Evolutionary conservation across 2,888 invertebrate genomes (phyloP).

Genomic region (Drosophila yooni): DNA sequence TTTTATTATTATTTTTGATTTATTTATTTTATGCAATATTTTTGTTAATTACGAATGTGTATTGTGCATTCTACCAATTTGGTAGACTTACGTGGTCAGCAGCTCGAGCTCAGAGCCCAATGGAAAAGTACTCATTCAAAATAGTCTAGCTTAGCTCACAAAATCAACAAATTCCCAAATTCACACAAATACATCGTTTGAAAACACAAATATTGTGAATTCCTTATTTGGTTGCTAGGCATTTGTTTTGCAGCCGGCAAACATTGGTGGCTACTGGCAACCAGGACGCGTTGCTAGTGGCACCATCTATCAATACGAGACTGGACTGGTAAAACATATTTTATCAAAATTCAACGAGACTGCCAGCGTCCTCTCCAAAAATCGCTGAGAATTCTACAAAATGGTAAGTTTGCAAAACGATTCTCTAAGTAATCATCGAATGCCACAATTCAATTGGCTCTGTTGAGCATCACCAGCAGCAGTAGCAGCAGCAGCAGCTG

Average conservation of each 20-base stretch:
- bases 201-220: conserved; percentile 16
- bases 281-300: conserved; percentile 10
- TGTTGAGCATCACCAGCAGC: neutral
- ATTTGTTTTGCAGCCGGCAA: conserved; percentile 8
- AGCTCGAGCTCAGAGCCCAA: neutral
- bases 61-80: neutral
- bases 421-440: conserved; percentile 10
- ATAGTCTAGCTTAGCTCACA: conserved; percentile 12
- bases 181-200: conserved; percentile 39
- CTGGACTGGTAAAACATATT: conserved; percentile 7
- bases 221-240: conserved; percentile 39
- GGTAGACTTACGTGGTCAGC: neutral
- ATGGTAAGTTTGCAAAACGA: conserved; percentile 41
- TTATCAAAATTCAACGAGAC: conserved; percentile 25
- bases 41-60: neutral
- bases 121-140: neutral
- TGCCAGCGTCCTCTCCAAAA: neutral
- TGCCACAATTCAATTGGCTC: neutral
- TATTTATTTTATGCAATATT: neutral
- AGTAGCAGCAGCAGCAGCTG: conserved; percentile 2
- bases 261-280: conserved; percentile 20
- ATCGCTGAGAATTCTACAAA: conserved; percentile 12
- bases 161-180: conserved; percentile 18
- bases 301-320: conserved; percentile 2
- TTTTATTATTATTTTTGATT: neutral